Conservation (phyloP, 2,797 vertebrate genomes). For the Chelmon rostratus region DNA sequence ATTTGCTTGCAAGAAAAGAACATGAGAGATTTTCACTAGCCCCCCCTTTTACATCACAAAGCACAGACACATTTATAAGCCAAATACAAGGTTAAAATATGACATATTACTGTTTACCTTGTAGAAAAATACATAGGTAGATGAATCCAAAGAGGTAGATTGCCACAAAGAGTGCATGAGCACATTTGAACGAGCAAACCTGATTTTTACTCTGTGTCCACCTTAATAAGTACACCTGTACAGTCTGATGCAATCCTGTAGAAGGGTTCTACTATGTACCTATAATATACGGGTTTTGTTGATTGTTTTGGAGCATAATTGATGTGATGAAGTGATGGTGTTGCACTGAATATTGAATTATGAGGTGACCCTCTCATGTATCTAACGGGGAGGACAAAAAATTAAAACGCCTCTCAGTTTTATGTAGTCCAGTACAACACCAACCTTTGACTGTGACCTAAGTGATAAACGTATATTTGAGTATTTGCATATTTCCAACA, state of each 20-base stretch:
- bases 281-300: not conserved
- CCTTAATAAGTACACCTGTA: not conserved
- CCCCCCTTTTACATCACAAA: not conserved
- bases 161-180: not conserved
- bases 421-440: not conserved
- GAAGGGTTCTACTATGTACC: too few species aligned
- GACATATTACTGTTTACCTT: not conserved
- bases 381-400: too few species aligned
- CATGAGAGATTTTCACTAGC: not conserved
- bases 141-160: not conserved
- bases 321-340: too few species aligned
- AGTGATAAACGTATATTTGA: not conserved
- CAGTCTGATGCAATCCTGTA: not conserved
- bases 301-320: not conserved
- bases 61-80: not conserved
- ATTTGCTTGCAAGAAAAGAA: not conserved
- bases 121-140: not conserved
- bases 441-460: not conserved
- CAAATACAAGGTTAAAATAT: conserved; percentile 1
- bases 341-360: too few species aligned
- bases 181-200: not conserved
- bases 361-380: too few species aligned
- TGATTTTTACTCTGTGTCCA: not conserved
- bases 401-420: not conserved
- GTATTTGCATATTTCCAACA: not conserved